Conservation (phyloP, 2,797 vertebrate species). For the Sorex maritimensis region DNA sequence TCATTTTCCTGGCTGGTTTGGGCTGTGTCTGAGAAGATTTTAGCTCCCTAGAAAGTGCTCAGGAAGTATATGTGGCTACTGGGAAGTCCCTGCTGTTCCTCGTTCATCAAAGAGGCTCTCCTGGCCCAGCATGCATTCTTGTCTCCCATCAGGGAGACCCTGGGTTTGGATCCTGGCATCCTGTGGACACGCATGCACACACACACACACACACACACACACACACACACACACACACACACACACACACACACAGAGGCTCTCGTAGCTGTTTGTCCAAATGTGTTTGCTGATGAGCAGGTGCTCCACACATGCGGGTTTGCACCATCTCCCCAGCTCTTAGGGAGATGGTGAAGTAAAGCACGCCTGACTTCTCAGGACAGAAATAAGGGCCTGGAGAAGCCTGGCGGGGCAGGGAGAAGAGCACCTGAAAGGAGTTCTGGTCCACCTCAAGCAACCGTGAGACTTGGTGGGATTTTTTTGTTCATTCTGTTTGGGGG, state of each 20-base stretch:
- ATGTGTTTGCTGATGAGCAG: not conserved
- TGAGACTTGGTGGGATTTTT: not conserved
- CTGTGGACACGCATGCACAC: too few relatives aligned
- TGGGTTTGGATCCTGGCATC: not conserved
- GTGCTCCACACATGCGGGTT: not conserved
- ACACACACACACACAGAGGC: too few relatives aligned
- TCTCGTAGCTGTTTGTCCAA: not conserved
- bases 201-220: too few relatives aligned
- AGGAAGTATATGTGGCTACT: not conserved
- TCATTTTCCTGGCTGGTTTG: not conserved
- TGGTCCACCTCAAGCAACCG: not conserved
- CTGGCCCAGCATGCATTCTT: too few relatives aligned
- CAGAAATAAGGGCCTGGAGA: not conserved
- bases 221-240: too few relatives aligned
- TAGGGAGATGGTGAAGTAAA: not conserved
- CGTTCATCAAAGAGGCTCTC: not conserved
- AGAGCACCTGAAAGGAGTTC: not conserved
- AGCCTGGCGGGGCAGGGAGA: not conserved
- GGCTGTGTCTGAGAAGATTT: not conserved
- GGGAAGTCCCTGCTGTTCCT: not conserved
- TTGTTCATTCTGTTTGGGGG: too few relatives aligned
- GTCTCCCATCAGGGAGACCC: too few relatives aligned
- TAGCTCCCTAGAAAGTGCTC: not conserved
- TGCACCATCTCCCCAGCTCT: not conserved
- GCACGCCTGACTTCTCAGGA: not conserved